Evolutionary conservation across 2,113 vertebrate genomes (phyloP), one percentile per base, ranked within the genome.

Genomic region (Rhynchomys soricoides): DNA sequence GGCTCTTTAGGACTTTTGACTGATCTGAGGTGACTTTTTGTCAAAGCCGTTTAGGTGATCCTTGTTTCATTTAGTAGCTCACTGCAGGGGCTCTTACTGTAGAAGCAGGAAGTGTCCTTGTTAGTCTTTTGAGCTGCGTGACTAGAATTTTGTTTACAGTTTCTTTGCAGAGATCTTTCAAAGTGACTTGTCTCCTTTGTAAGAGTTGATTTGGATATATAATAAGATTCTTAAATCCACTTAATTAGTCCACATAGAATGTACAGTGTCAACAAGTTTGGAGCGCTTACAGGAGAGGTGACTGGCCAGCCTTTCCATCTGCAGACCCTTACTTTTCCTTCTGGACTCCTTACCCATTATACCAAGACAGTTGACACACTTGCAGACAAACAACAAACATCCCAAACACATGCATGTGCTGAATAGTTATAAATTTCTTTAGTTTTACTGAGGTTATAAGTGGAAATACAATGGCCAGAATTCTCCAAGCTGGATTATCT

Each of bases 21-120:
- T 64, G 57, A 93, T 66, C 26, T 64, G 34, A 97, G 75, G 19
- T 96, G 96, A 94, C 93, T 91, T 94, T 92, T 96, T 95, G 75
- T 94, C 89, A 94, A 77, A 86, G 2, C n/a, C 62, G 0, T 82
- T 96, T 93, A 91, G 89, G 81, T 26, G 43, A 73, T 43, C 66
- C n/a, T 81, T 83, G 86, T 92, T 97, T 92, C 83, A 37, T 17
- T 79, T 66, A 64, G 64, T 17, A n/a, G 40, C 15, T 31, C 40
- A 73, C 26, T 79, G 48, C 70, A n/a, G 68, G 70, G 48, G 11
- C 40, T 77, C 8, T 21, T 50, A 15, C 48, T 78, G 52, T 22
- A 91, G 86, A 55, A 81, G 77, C 52, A 77, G 29, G 17, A 52
- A 21, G 15, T 45, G 95, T 85, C 64, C 64, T 91, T 78, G 24